phyloP scores from a whole-genome alignment of 2,797 vertebrate genomes.

The Syndactyla subalaris region DNA sequence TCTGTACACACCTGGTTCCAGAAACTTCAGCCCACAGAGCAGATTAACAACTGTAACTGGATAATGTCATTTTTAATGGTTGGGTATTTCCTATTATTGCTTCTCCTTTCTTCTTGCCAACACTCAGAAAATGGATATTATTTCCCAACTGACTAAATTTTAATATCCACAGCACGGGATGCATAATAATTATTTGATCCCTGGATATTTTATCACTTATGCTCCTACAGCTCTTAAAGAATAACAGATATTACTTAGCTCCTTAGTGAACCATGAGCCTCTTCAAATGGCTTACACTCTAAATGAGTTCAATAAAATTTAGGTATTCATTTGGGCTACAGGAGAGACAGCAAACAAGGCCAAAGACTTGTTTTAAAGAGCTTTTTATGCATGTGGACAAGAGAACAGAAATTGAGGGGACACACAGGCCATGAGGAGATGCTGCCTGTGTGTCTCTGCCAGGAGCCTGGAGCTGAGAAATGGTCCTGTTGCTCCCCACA shows the following conservation, averaged over 20 bases:
- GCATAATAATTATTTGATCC: not conserved
- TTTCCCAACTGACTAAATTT: not conserved
- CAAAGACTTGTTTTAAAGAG: not conserved
- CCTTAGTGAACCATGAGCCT: not conserved
- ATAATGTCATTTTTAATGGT: not conserved
- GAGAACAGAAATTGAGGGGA: not conserved
- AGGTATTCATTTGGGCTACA: not conserved
- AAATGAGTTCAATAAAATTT: not conserved
- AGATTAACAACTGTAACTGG: not conserved
- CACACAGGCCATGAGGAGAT: not conserved
- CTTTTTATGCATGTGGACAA: not conserved
- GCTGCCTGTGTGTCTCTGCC: not conserved
- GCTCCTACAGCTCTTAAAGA: not conserved
- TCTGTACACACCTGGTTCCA: not conserved
- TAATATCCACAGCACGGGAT: not conserved
- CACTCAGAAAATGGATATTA: not conserved
- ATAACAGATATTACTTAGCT: not conserved
- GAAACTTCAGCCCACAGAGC: not conserved
- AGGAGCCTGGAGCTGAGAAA: not conserved
- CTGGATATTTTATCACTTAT: not conserved
- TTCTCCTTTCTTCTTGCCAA: not conserved
- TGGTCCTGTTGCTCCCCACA: not conserved
- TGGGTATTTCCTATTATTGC: not conserved
- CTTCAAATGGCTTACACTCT: not conserved
- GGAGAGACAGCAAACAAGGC: not conserved